Percentiles rank a stretch among this genome's conserved stretches.
Conservation (phyloP, 2,113 vertebrate species). For the Conger conger region DNA sequence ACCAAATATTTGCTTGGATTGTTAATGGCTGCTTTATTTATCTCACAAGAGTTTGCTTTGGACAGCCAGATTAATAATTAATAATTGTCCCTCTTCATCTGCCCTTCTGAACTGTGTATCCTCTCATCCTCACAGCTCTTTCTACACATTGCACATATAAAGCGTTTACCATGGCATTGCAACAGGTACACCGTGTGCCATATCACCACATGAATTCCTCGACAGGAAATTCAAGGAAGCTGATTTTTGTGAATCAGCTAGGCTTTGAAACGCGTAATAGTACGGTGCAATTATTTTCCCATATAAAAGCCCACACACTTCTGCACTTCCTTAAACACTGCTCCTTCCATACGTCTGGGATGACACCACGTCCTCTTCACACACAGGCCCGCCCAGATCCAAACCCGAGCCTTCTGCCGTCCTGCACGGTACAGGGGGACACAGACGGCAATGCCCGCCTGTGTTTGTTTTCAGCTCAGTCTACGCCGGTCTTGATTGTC, state of each 20-base stretch:
- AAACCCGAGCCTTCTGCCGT: neutral
- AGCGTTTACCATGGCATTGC: neutral
- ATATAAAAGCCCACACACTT: neutral
- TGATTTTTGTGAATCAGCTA: neutral
- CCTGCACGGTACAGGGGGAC: conserved; percentile 13
- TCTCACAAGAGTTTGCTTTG: neutral
- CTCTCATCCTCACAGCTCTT: neutral
- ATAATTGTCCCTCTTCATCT: too few species aligned
- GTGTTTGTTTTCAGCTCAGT: conserved; percentile 47
- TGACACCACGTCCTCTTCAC: neutral
- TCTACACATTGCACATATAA: neutral
- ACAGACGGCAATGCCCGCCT: conserved; percentile 31
- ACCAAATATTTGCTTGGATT: neutral
- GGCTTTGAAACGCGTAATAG: neutral
- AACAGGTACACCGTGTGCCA: neutral
- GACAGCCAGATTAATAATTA: too few species aligned
- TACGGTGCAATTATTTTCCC: neutral
- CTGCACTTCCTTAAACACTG: neutral
- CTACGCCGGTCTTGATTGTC: conserved; percentile 63
- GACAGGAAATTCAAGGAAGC: neutral
- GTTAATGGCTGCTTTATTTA: neutral
- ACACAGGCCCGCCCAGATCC: conserved; percentile 5
- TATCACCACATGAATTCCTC: neutral
- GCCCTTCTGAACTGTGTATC: neutral
- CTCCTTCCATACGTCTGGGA: neutral